Evolutionary conservation across 2,797 vertebrate species (phyloP).

Genomic region (Sebastes itinus): DNA sequence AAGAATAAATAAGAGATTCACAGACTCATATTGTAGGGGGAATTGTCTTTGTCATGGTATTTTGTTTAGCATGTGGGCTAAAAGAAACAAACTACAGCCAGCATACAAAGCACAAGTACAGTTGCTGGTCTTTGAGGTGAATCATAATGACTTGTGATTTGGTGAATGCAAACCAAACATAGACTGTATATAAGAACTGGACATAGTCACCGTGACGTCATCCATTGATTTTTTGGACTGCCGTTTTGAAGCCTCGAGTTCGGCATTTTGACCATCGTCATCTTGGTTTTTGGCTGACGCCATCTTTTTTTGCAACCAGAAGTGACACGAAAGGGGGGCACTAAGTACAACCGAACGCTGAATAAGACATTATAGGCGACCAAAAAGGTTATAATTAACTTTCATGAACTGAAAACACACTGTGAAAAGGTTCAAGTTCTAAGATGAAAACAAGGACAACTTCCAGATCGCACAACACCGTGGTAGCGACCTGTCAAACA

Average conservation of each 20-base stretch:
- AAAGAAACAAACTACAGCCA: not conserved
- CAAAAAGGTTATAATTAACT: not conserved
- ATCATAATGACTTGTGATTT: conserved; percentile 7
- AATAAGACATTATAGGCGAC: not conserved
- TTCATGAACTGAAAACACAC: not conserved
- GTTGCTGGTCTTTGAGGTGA: not conserved
- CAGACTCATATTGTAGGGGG: not conserved
- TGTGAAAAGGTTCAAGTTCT: not conserved
- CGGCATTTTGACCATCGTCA: not conserved
- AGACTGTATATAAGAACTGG: not conserved
- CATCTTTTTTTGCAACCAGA: not conserved
- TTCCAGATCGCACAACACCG: not conserved
- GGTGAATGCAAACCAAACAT: not conserved
- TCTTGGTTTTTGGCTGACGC: no score
- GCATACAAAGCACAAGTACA: not conserved
- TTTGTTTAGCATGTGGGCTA: not conserved
- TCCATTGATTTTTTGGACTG: not conserved
- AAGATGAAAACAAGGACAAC: not conserved
- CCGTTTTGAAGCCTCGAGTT: not conserved
- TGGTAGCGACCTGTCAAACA: not conserved
- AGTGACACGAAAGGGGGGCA: not conserved
- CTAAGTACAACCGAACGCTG: not conserved
- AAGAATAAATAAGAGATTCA: conserved; percentile 10
- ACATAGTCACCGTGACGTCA: not conserved
- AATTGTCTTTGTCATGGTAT: not conserved